Evolutionary conservation across 2,797 vertebrate species (phyloP).

Genomic region (Enteromius paludinosus): DNA sequence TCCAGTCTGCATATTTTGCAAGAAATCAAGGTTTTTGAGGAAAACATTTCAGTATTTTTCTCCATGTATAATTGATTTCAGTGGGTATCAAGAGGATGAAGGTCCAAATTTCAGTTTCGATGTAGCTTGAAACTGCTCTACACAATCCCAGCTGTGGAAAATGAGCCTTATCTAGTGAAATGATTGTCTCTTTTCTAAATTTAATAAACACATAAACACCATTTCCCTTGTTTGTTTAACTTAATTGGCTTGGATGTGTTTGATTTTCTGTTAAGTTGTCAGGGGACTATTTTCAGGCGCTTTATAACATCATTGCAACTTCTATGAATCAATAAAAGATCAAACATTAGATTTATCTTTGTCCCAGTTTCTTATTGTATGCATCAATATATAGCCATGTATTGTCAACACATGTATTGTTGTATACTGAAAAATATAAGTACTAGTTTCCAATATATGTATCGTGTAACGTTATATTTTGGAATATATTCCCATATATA

Average conservation of each 20-base stretch:
- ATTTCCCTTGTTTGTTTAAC: constrained; percentile 67
- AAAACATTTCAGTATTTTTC: neutral
- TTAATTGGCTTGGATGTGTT: neutral
- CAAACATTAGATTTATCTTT: too few relatives aligned
- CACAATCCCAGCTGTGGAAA: neutral
- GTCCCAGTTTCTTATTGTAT: too few relatives aligned
- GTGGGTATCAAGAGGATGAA: neutral
- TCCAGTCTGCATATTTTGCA: neutral
- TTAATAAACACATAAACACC: constrained; percentile 84
- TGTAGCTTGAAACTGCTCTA: neutral
- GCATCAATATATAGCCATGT: too few relatives aligned
- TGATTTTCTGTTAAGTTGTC: neutral
- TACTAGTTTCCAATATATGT: too few relatives aligned
- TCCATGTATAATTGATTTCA: neutral
- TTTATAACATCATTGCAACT: too few relatives aligned
- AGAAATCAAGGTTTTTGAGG: neutral
- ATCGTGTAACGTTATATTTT: too few relatives aligned
- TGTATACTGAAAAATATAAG: too few relatives aligned
- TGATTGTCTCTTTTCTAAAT: too few relatives aligned
- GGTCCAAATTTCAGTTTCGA: neutral
- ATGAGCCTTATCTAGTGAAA: neutral
- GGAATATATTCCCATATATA: too few relatives aligned
- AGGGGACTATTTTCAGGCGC: too few relatives aligned
- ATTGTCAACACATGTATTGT: too few relatives aligned
- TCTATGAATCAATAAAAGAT: too few relatives aligned